These are phyloP conservation scores for Tyrophagus putrescentiae DNA, from an alignment of 1,140 invertebrate species.

Conservation along the genomic window DNA sequence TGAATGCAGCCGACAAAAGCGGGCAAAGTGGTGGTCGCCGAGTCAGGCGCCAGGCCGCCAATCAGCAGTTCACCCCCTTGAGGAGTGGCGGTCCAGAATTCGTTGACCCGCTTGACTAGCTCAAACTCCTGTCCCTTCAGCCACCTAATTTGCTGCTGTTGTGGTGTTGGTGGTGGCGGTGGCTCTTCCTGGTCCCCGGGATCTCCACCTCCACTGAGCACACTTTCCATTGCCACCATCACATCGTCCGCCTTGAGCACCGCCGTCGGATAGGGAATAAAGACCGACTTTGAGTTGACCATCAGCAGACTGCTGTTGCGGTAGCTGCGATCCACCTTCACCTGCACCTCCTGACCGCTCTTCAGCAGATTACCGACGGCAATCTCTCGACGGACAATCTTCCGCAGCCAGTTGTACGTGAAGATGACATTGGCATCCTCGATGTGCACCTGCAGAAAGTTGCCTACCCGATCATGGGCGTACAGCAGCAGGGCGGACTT, in stretches of 20 bases:
- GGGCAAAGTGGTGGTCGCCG: conserved; percentile 40
- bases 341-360: conserved; percentile 62
- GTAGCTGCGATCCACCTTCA: conserved; percentile 56
- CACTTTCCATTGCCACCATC: too few species aligned
- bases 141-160: too few species aligned
- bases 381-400: conserved; percentile 60
- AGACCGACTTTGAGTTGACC: conserved; percentile 61
- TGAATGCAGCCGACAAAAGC: conserved; percentile 73
- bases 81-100: conserved; percentile 59
- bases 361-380: conserved; percentile 43
- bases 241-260: conserved; percentile 41
- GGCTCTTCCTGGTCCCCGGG: too few species aligned
- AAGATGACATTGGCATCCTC: conserved; percentile 57
- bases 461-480: conserved; percentile 80
- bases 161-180: too few species aligned
- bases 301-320: conserved; percentile 53
- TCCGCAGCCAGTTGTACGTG: conserved; percentile 61
- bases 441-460: conserved; percentile 78
- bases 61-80: conserved; percentile 76
- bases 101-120: conserved; percentile 62
- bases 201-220: too few species aligned
- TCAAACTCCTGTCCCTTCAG: conserved; percentile 40
- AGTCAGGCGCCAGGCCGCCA: conserved; percentile 54
- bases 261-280: conserved; percentile 49
- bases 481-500: conserved; percentile 60